Evolutionary conservation across 2,113 vertebrate species (phyloP), one percentile per base, ranked within the genome.

Genomic region (Gavia stellata): DNA sequence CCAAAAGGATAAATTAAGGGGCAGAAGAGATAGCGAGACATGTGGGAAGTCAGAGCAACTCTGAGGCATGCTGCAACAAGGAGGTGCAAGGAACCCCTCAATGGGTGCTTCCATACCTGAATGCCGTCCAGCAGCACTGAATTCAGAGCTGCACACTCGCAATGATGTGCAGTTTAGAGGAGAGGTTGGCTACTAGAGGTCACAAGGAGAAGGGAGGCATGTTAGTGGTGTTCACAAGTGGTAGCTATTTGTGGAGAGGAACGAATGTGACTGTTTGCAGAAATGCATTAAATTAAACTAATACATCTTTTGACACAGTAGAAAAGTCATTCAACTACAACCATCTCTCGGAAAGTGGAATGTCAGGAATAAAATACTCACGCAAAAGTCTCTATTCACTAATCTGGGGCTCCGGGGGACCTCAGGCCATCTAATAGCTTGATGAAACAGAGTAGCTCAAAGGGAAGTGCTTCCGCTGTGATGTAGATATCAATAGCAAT

Each of bases 391-490:
- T 65, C 53, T 44, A 90, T 92, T 90, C 61, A 40, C 86, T 86
- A 90, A 94, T 88, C 82, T 86, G 58, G 31, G 83, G 33, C 75
- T 96, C 79, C 50, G 10, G 68, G 90, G 58, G 92, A 81, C 88
- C 88, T 96, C 62, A 71, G 90, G 82, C 95, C 82, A 77, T 77
- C 94, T 96, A 86, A 94, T 93, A 92, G 73, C 40, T 84, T 96
- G 87, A 89, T 93, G 85, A 95, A 92, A 90, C 86, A 81, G 47
- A 86, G 86, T 38, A 75, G 66, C 68, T 86, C 53, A 74, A 91
- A 94, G 87, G 75, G 71, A 93, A 88, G 74, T 81, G 67, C 47
- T 90, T 93, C 73, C 18, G 3, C 58, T 82, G 91, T 91, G 77
- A 82, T 65, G 66, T n/a, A 33, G 87, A 40, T 90, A 87, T 79